Percentiles rank a stretch among this genome's conserved stretches.
These are phyloP conservation scores for Scolopax mira DNA, from an alignment of 2,113 vertebrate genomes.

Conservation along the genomic window DNA sequence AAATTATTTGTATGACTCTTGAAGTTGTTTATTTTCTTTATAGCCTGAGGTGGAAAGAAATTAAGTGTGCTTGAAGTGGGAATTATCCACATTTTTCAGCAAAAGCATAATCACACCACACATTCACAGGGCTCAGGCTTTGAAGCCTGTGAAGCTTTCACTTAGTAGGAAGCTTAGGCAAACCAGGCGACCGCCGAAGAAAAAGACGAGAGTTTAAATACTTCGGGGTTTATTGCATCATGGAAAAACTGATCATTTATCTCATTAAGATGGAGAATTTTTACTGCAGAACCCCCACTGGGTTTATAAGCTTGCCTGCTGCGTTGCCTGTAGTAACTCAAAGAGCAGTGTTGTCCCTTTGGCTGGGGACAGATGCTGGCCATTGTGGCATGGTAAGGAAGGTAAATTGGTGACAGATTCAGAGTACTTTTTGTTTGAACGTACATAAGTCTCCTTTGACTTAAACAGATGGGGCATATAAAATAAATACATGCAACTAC, in stretches of 20 bases:
- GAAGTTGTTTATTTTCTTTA: slow-evolving; percentile 64
- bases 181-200: neutral
- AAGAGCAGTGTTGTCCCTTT: neutral
- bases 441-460: neutral
- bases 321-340: neutral
- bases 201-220: slow-evolving; percentile 9
- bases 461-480: neutral
- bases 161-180: slow-evolving; percentile 10
- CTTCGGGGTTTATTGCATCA: slow-evolving; percentile 17
- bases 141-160: slow-evolving; percentile 19
- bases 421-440: neutral
- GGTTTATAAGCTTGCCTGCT: slow-evolving; percentile 3
- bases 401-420: slow-evolving; percentile 36
- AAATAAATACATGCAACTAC: neutral
- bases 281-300: neutral
- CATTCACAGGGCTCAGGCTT: slow-evolving; percentile 1
- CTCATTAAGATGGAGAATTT: slow-evolving; percentile 42
- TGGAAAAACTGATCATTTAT: slow-evolving; percentile 56
- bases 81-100: slow-evolving; percentile 49
- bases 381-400: neutral
- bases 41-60: slow-evolving; percentile 56
- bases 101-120: neutral
- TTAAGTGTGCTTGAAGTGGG: slow-evolving; percentile 52
- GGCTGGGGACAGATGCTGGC: neutral
- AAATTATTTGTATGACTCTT: slow-evolving; percentile 49